Evolutionary conservation across 1,140 invertebrate species (phyloP), one percentile per base, ranked within the genome.

Genomic region (Hermatobates lingyangjiaoensis): DNA sequence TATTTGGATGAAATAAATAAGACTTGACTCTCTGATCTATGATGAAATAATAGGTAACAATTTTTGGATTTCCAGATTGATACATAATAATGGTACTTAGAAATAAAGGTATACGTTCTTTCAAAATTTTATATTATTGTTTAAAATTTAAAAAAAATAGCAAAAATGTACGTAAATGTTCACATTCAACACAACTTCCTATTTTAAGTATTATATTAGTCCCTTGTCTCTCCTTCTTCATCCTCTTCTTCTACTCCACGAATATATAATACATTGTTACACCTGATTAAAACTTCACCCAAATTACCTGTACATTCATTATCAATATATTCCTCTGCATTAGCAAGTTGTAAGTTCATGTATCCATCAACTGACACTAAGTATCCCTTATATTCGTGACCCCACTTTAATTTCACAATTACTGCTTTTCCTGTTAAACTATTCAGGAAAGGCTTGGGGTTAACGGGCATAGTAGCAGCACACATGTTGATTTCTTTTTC

Each of bases 361-460:
- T 99, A 99, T 5, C 87, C 87, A 73, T 99, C 96, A 12, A 95
- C 88, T 3, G 94, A 96, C 0, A 98, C 92, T 23, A 99, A 68
- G 57, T 90, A 86, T 7, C 96, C 95, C 76, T 95, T 96, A 66
- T 99, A 99, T 70, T 98, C 95, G 67, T 98, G 94, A 27, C 96
- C 95, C 96, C 96, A 99, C 67, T 99, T 99, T 40, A 99, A 71
- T 73, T 98, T 98, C 1, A 97, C 89, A 62, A 97, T 80, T 14
- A 98, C 90, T 38, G 89, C 79, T 72, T 99, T 98, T 24, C 96
- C 96, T 1, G 92, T 97, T 15, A 99, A 73, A 62, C 85, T 84
- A 73, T 98, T 99, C 24, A 99, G 71, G 69, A 98, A 99, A 54
- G 96, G 96, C 76, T 98, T 99, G 2, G 96, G 96, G 69, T 98